Evolutionary conservation across 2,797 vertebrate genomes (phyloP).

Genomic region (Ctenosaura bakeri): DNA sequence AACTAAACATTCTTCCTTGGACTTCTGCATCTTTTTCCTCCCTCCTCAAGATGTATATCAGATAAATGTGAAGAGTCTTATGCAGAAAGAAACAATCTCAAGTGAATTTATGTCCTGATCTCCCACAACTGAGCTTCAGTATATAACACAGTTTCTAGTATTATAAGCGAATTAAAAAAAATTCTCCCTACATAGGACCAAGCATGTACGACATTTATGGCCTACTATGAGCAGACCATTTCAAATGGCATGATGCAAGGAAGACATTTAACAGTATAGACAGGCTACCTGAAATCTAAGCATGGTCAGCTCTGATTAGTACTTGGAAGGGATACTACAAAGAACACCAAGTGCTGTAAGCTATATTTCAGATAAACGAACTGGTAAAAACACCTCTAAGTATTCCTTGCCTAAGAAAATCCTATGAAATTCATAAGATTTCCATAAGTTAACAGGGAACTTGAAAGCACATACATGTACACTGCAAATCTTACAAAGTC

Average conservation of each 20-base stretch:
- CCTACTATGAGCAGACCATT: not conserved
- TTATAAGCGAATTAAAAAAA: not conserved
- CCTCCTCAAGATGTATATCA: not conserved
- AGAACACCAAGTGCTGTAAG: too few species aligned
- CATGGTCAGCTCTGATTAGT: too few species aligned
- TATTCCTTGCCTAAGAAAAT: too few species aligned
- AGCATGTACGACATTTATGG: not conserved
- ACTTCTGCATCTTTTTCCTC: not conserved
- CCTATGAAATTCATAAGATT: too few species aligned
- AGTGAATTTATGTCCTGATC: not conserved
- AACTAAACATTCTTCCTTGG: rapidly evolving
- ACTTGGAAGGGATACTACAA: too few species aligned
- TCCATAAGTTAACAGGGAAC: too few species aligned
- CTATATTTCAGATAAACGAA: too few species aligned
- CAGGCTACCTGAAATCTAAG: not conserved
- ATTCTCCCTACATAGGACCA: not conserved
- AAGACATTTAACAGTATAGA: not conserved
- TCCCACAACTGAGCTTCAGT: not conserved
- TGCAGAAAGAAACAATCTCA: too few species aligned
- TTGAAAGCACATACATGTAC: too few species aligned
- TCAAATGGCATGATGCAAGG: not conserved
- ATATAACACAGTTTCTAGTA: not conserved
- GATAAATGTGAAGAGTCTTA: not conserved
- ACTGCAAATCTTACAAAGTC: too few species aligned
- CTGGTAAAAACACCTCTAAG: too few species aligned